Evolutionary conservation across 2,888 invertebrate species (phyloP).

Genomic region (Odontothrips loti): DNA sequence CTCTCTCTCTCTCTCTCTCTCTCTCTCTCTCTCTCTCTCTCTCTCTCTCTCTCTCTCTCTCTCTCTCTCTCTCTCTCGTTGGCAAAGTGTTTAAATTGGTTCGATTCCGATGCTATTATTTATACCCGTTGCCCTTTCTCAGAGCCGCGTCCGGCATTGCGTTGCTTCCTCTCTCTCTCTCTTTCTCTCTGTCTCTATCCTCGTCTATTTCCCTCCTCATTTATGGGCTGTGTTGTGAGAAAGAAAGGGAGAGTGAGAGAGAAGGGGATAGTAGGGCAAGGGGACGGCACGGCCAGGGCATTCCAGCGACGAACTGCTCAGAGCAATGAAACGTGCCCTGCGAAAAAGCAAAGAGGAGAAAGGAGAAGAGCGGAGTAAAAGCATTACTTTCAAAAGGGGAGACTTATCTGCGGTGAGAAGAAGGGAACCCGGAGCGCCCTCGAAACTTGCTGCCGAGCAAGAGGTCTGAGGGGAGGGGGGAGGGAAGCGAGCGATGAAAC

Average conservation of each 20-base stretch:
- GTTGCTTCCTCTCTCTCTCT: not conserved
- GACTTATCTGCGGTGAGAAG: not conserved
- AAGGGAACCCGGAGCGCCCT: not conserved
- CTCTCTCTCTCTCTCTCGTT: too few species aligned
- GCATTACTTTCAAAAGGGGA: not conserved
- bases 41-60: too few species aligned
- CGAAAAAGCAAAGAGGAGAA: not conserved
- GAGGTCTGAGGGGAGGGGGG: not conserved
- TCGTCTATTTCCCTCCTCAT: not conserved
- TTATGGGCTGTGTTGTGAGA: not conserved
- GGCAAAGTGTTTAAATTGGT: conserved; percentile 11
- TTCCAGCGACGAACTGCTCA: not conserved
- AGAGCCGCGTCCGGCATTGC: not conserved
- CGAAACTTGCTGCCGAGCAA: not conserved
- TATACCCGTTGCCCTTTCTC: not conserved
- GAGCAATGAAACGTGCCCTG: not conserved
- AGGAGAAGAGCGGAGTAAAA: not conserved
- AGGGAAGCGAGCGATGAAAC: not conserved
- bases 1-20: too few species aligned
- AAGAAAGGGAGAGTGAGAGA: too few species aligned
- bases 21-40: too few species aligned
- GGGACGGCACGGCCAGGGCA: not conserved
- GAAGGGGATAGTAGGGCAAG: too few species aligned
- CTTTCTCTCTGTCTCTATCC: not conserved
- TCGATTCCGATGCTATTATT: not conserved